Conservation (phyloP, 2,113 vertebrate genomes). For the Tauraco erythrolophus region DNA sequence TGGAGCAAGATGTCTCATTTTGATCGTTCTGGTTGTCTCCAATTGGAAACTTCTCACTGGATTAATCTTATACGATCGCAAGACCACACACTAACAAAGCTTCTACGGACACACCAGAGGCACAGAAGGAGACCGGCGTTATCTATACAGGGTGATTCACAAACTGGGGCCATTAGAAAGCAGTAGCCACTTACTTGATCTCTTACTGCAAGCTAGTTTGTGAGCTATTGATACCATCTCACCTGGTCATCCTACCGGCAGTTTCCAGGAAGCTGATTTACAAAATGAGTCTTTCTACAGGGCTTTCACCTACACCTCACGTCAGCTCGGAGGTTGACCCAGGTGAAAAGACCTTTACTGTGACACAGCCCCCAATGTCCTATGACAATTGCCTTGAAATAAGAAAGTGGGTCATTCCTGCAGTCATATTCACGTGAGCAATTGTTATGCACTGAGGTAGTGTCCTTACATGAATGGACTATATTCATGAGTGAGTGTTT, state of each 20-base stretch:
- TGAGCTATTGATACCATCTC: not conserved
- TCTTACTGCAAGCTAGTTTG: not conserved
- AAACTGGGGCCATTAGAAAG: not conserved
- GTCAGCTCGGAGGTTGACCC: not conserved
- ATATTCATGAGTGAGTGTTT: not conserved
- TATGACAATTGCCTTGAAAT: slow-evolving; percentile 11
- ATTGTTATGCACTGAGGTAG: not conserved
- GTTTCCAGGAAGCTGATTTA: not conserved
- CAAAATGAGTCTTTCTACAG: not conserved
- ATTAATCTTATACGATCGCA: not conserved
- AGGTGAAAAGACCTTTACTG: not conserved
- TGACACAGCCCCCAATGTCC: not conserved
- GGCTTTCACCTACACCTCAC: not conserved
- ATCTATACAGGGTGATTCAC: not conserved
- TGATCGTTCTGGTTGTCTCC: not conserved
- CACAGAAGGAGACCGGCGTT: not conserved
- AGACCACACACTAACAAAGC: not conserved
- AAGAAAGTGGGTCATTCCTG: slow-evolving; percentile 31
- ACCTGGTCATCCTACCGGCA: not conserved
- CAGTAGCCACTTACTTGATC: not conserved
- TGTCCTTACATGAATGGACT: not conserved
- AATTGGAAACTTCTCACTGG: not conserved
- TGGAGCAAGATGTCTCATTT: not conserved
- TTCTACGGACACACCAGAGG: not conserved
- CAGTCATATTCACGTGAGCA: not conserved